Conservation (phyloP, 2,888 invertebrate genomes). For the Platynereis dumerilii region DNA sequence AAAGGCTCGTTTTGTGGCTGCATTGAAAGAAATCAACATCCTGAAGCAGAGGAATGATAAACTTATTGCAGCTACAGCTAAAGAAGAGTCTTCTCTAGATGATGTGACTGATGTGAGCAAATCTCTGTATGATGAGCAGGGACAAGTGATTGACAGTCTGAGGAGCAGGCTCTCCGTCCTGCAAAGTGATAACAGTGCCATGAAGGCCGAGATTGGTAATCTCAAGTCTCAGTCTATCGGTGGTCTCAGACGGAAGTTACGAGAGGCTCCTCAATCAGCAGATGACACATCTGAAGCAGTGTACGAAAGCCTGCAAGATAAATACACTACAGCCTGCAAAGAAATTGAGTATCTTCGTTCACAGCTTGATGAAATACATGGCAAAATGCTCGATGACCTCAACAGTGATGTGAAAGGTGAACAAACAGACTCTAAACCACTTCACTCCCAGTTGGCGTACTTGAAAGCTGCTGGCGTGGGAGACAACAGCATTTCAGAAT, state of each 20-base stretch:
- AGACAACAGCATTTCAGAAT: slow-evolving; percentile 1
- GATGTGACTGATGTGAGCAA: slow-evolving; percentile 17
- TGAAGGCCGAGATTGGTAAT: slow-evolving; percentile 16
- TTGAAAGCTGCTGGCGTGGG: background rate
- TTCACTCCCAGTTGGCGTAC: background rate
- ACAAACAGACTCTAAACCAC: background rate
- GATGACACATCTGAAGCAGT: background rate
- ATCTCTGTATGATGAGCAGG: background rate
- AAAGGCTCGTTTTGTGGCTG: slow-evolving; percentile 6
- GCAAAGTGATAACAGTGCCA: slow-evolving; percentile 13
- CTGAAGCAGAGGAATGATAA: slow-evolving; percentile 12
- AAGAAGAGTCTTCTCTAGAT: background rate
- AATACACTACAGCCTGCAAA: slow-evolving; percentile 7
- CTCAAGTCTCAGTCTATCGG: slow-evolving; percentile 13
- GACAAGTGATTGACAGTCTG: slow-evolving; percentile 8
- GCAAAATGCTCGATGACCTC: slow-evolving; percentile 1
- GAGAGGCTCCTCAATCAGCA: slow-evolving; percentile 13
- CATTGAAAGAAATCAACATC: slow-evolving; percentile 8
- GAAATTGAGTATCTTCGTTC: slow-evolving; percentile 2
- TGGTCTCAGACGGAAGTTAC: slow-evolving; percentile 8
- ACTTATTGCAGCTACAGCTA: background rate
- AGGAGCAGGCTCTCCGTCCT: background rate
- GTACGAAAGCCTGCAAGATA: slow-evolving; percentile 1
- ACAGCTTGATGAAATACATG: slow-evolving; percentile 2
- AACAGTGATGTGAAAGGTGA: background rate